phyloP scores from a whole-genome alignment of 2,888 invertebrate species.

The Coleophora flavipennella region DNA sequence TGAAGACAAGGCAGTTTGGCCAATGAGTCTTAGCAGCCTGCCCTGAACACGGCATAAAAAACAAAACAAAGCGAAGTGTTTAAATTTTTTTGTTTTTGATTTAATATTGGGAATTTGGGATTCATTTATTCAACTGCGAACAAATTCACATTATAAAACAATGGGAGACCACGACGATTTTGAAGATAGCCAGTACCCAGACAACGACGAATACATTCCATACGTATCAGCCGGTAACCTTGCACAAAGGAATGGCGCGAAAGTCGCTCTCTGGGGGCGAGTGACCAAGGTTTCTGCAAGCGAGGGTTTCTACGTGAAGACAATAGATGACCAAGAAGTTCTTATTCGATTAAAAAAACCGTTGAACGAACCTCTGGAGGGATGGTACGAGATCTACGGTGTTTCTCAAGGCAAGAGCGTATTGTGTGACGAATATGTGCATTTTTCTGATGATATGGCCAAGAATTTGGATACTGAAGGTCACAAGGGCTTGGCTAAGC shows the following conservation, averaged over 20 bases:
- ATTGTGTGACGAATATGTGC: slow-evolving; percentile 58
- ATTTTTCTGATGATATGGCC: slow-evolving; percentile 47
- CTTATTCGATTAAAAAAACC: slow-evolving; percentile 49
- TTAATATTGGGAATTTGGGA: too few species aligned
- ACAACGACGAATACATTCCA: slow-evolving; percentile 61
- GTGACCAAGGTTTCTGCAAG: slow-evolving; percentile 56
- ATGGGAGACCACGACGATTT: slow-evolving; percentile 62
- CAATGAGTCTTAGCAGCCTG: too few species aligned
- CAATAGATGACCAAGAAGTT: slow-evolving; percentile 63
- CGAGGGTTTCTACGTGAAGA: slow-evolving; percentile 60
- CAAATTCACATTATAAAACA: slow-evolving; percentile 1
- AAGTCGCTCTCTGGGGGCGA: slow-evolving; percentile 61
- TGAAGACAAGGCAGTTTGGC: too few species aligned
- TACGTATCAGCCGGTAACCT: slow-evolving; percentile 62
- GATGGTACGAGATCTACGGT: slow-evolving; percentile 64
- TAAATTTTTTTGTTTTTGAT: too few species aligned
- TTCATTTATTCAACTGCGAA: too few species aligned
- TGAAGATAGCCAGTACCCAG: slow-evolving; percentile 62
- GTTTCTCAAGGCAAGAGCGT: slow-evolving; percentile 58
- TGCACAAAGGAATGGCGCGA: slow-evolving; percentile 58
- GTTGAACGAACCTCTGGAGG: slow-evolving; percentile 52
- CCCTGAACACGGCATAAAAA: too few species aligned
- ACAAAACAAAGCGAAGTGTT: too few species aligned
- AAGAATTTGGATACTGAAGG: slow-evolving; percentile 58
- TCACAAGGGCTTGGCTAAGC: slow-evolving; percentile 50